Evolutionary conservation across 2,797 vertebrate genomes (phyloP), one percentile per base, ranked within the genome.

Genomic region (Enteromius viviparus): DNA sequence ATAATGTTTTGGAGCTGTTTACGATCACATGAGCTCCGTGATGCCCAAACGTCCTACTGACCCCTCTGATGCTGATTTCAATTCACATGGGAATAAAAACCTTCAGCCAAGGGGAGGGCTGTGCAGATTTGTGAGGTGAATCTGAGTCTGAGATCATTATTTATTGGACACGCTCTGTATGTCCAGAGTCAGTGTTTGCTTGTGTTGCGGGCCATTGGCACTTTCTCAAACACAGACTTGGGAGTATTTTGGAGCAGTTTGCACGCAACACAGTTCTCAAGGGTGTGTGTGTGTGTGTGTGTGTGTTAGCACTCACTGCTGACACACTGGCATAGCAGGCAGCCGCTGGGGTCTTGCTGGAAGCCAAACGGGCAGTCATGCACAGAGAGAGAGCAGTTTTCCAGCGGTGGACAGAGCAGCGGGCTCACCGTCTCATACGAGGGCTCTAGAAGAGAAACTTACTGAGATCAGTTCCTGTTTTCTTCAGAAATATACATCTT

Each of bases 351-450:
- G 89, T 95, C 94, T 75, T 94, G 95, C 47, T 92, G 90, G 89
- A 95, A 96, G 84, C 95, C 95, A 29, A 89, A 93, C 3, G 93
- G 95, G 70, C 95, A 96, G 69, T 95, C 94, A 0, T 84, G 91
- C 47, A 65, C 94, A 10, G 94, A 94, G 40, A 95, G 87, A 62
- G 94, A 92, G 89, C 95, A 96, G 94, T 96, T 95, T 82, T 94
- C 92, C 90, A 96, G 89, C 0, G 92, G 94, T 10, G 94, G 92
- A 80, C 95, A 96, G 2, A 96, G 87, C 82, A 94, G 53, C 47
- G 95, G 95, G 87, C 94, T 96, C 21, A 96, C 93, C 0, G 94
- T 95, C 89, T 96, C 95, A 79, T 95, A 96, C 0, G 94, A 94
- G 4, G 95, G 95, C 83, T 96, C 95, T 96, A 87, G 47, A 84